phyloP scores from a whole-genome alignment of 2,113 vertebrate species.

The Blennius ocellaris region DNA sequence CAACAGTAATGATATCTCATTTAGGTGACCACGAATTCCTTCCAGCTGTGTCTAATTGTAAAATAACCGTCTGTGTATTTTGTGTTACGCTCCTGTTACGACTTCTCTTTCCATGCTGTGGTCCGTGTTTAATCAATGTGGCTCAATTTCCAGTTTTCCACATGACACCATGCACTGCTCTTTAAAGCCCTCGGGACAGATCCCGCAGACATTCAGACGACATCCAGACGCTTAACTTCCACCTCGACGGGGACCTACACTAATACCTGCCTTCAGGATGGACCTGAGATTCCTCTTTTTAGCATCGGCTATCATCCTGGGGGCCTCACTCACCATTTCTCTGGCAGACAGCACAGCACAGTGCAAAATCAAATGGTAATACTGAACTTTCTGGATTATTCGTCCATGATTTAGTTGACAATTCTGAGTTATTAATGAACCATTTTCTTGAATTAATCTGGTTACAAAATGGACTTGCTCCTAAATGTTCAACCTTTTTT shows the following conservation, averaged over 20 bases:
- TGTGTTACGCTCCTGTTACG: background rate
- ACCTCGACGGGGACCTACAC: background rate
- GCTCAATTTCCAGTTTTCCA: conserved; percentile 15
- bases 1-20: background rate
- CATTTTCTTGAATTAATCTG: background rate
- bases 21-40: background rate
- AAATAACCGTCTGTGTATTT: background rate
- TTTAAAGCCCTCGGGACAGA: background rate
- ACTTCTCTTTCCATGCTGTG: background rate
- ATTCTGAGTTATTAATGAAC: too few relatives aligned
- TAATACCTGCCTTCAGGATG: conserved; percentile 25
- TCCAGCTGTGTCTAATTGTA: background rate
- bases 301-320: conserved; percentile 33
- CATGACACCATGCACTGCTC: conserved; percentile 26
- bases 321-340: conserved; percentile 36
- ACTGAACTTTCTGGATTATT: background rate
- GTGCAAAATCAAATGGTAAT: conserved; percentile 75
- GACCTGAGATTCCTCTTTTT: conserved; percentile 26
- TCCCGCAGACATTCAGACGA: background rate
- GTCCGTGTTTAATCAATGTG: conserved; percentile 39
- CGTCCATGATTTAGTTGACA: background rate
- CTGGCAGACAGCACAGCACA: conserved; percentile 29
- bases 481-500: background rate
- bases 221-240: background rate
- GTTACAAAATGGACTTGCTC: background rate